Evolutionary conservation across 1,140 invertebrate genomes (phyloP).

Genomic region (Tachypleus tridentatus): DNA sequence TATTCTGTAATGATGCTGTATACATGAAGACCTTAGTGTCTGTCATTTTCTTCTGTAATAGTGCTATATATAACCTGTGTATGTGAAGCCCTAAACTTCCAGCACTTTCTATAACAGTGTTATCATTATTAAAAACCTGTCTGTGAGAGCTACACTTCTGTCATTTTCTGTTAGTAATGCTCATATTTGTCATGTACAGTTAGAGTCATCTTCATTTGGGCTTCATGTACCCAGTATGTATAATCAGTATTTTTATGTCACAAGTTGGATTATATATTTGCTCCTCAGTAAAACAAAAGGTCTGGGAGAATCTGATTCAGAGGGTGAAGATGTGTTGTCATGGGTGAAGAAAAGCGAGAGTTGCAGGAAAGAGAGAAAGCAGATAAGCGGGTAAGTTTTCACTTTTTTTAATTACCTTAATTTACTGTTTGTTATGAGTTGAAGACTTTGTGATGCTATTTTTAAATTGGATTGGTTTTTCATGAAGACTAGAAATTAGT

Average conservation of each 20-base stretch:
- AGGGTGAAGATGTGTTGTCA: slow-evolving; percentile 45
- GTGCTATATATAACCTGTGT: no score
- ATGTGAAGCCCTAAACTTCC: no score
- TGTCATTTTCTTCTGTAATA: no score
- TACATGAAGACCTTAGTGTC: no score
- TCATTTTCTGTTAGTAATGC: slow-evolving; percentile 1
- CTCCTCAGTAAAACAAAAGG: slow-evolving; percentile 33
- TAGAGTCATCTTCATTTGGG: no score
- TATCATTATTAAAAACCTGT: no score
- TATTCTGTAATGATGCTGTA: no score
- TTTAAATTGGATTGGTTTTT: slow-evolving; percentile 2
- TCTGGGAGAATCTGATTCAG: slow-evolving; percentile 17
- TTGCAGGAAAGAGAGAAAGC: slow-evolving; percentile 73
- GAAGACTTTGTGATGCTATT: not conserved
- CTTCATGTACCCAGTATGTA: no score
- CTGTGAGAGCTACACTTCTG: not conserved
- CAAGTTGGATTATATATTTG: slow-evolving; percentile 11
- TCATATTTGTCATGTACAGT: no score
- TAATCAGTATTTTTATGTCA: slow-evolving; percentile 6
- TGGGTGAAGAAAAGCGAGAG: slow-evolving; percentile 75
- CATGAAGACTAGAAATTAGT: not conserved
- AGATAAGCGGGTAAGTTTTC: slow-evolving; percentile 61
- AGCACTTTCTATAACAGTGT: no score
- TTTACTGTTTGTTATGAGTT: not conserved
- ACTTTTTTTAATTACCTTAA: slow-evolving; percentile 9